Evolutionary conservation across 2,888 invertebrate genomes (phyloP).

Genomic region (Neria commutata): DNA sequence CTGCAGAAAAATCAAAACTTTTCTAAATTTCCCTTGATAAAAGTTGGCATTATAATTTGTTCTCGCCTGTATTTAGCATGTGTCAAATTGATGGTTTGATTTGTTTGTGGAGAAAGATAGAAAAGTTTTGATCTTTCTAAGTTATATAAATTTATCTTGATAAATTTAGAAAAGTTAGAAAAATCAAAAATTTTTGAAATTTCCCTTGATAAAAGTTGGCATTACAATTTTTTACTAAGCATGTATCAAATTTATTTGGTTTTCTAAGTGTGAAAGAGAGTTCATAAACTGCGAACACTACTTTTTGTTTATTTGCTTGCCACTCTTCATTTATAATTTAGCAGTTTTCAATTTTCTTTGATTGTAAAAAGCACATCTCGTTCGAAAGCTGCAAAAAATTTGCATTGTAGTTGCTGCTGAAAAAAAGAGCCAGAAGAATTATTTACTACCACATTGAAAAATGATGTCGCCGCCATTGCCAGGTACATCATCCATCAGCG

Average conservation of each 20-base stretch:
- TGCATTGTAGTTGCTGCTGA: neutral
- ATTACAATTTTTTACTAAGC: no score
- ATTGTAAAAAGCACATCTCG: constrained; percentile 38
- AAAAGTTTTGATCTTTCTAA: constrained; percentile 47
- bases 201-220: constrained; percentile 48
- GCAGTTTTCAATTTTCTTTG: constrained; percentile 52
- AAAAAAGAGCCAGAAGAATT: constrained; percentile 2
- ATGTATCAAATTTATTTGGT: no score
- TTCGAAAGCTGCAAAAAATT: no score
- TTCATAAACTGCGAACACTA: no score
- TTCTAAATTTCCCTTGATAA: constrained; percentile 1
- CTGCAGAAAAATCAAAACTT: no score
- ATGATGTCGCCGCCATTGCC: constrained; percentile 29
- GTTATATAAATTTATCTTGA: no score
- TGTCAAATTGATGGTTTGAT: constrained; percentile 46
- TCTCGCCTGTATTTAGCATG: constrained; percentile 49
- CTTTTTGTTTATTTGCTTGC: neutral
- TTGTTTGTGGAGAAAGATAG: constrained; percentile 50
- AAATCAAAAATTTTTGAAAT: no score
- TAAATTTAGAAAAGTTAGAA: no score
- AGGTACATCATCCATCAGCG: constrained; percentile 29
- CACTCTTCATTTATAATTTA: constrained; percentile 25
- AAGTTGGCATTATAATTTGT: constrained; percentile 12
- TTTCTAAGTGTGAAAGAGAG: no score
- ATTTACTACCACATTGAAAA: constrained; percentile 21